Conservation (phyloP, 2,113 vertebrate species). For the Piprites chloris region DNA sequence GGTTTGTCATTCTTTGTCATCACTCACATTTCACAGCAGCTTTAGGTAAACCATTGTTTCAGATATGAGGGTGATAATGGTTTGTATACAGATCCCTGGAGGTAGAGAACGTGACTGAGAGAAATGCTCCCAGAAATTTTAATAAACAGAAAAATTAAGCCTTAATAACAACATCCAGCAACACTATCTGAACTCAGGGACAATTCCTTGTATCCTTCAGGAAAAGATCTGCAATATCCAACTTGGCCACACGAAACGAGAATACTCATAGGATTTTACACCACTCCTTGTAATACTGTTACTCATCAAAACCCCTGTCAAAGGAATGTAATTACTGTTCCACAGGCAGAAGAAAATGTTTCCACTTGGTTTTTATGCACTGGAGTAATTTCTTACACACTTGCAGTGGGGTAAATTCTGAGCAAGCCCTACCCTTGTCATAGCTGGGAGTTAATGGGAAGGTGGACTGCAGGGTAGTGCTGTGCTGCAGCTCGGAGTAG, state of each 20-base stretch:
- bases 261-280: neutral
- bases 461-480: neutral
- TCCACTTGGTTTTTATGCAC: neutral
- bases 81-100: neutral
- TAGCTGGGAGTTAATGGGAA: accelerated
- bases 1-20: neutral
- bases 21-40: neutral
- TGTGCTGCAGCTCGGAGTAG: neutral
- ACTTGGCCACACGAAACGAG: neutral
- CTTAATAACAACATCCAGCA: neutral
- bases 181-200: neutral
- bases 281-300: too few species aligned
- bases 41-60: neutral
- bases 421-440: neutral
- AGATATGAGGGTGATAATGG: neutral
- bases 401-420: neutral
- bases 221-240: neutral
- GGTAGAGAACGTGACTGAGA: accelerated
- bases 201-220: neutral
- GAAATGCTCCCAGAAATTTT: neutral
- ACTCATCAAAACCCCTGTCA: neutral
- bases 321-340: neutral
- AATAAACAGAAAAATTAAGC: neutral
- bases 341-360: neutral
- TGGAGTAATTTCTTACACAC: neutral